These are phyloP conservation scores for Athene cunicularia DNA, from an alignment of 2,113 vertebrate species.

Conservation along the genomic window DNA sequence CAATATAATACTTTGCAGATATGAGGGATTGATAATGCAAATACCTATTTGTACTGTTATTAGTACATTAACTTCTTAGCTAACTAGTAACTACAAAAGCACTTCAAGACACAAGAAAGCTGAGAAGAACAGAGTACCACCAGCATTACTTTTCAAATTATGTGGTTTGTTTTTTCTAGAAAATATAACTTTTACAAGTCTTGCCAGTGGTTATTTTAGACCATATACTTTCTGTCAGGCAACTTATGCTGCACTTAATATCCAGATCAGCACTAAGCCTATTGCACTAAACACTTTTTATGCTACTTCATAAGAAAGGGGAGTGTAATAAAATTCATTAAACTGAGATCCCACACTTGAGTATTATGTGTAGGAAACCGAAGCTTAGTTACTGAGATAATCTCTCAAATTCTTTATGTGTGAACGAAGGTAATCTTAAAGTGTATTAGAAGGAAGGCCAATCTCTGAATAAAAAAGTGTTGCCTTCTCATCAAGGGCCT, in stretches of 20 bases:
- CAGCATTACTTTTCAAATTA: neutral
- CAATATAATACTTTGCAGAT: neutral
- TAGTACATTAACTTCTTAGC: neutral
- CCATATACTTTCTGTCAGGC: neutral
- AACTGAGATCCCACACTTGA: neutral
- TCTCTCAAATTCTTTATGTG: constrained; percentile 36
- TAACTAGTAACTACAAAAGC: constrained; percentile 6
- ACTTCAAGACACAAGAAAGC: neutral
- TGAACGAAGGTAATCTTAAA: constrained; percentile 15
- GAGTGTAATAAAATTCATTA: constrained; percentile 34
- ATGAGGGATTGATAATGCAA: neutral
- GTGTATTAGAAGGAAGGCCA: neutral
- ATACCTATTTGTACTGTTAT: neutral
- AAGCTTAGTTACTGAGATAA: constrained; percentile 38
- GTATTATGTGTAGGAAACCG: neutral
- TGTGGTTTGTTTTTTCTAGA: neutral
- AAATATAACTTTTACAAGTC: neutral
- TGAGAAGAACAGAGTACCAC: neutral
- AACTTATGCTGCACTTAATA: constrained; percentile 22
- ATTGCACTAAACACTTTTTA: constrained; percentile 21
- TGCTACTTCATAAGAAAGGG: constrained; percentile 1
- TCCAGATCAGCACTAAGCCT: constrained; percentile 34
- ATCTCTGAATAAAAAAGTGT: neutral
- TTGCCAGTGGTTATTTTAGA: constrained; percentile 4
- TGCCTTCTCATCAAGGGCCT: neutral